Evolutionary conservation across 2,113 vertebrate genomes (phyloP).

Genomic region (Pluvianellus socialis): DNA sequence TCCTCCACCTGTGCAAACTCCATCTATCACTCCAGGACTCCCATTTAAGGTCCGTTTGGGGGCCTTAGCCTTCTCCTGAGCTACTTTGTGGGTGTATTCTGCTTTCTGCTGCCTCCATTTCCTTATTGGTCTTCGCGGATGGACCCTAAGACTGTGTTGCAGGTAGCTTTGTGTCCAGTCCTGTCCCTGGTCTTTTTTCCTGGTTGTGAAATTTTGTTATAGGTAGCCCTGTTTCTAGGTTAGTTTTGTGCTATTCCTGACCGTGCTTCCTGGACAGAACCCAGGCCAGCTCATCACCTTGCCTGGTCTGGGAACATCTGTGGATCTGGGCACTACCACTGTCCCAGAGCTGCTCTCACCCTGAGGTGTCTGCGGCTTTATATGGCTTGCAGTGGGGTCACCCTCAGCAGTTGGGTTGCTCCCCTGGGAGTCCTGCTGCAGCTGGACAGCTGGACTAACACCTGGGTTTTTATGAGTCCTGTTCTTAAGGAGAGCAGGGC

Average conservation of each 20-base stretch:
- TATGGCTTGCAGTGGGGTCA: neutral
- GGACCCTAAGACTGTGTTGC: neutral
- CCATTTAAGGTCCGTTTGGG: neutral
- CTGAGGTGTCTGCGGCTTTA: neutral
- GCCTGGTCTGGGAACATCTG: neutral
- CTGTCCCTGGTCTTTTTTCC: neutral
- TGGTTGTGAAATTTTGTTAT: neutral
- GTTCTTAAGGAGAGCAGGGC: neutral
- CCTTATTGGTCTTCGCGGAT: neutral
- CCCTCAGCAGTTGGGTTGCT: neutral
- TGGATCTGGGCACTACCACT: neutral
- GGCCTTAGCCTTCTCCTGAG: accelerated
- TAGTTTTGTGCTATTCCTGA: neutral
- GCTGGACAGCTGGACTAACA: neutral
- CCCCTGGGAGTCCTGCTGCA: no score
- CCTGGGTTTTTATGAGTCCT: neutral
- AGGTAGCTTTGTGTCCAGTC: neutral
- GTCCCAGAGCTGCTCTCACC: neutral
- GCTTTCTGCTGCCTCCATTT: neutral
- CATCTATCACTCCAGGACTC: neutral
- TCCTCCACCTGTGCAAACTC: neutral
- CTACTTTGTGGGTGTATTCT: accelerated
- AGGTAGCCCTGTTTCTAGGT: neutral
- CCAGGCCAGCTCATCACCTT: neutral
- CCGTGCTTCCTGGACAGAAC: neutral